Conservation (phyloP, 92 coral and sea anemone species). For the Porites cylindrica region DNA sequence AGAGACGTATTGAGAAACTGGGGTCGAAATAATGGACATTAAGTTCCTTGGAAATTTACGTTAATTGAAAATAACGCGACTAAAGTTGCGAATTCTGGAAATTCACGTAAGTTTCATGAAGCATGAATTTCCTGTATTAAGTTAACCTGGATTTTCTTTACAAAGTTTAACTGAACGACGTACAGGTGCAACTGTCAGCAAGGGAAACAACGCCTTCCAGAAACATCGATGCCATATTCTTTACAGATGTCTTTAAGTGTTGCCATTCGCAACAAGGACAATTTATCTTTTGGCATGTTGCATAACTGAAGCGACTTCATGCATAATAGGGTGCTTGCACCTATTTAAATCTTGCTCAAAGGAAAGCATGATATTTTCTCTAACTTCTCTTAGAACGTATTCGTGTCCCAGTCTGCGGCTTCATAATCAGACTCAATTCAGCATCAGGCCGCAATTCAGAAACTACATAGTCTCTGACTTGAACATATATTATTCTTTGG, state of each 20-base stretch:
- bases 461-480: too few relatives aligned
- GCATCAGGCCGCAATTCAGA: too few relatives aligned
- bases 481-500: too few relatives aligned
- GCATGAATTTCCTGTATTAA: too few relatives aligned
- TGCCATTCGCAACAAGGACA: background rate
- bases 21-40: too few relatives aligned
- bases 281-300: background rate
- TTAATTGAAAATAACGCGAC: too few relatives aligned
- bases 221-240: background rate
- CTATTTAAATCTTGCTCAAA: background rate
- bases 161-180: background rate
- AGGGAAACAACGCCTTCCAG: slow-evolving; percentile 4
- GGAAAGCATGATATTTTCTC: background rate
- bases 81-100: too few relatives aligned
- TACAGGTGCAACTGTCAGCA: background rate
- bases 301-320: background rate
- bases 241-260: background rate
- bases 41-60: too few relatives aligned
- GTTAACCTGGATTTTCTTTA: too few relatives aligned
- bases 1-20: too few relatives aligned
- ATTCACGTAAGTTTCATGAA: too few relatives aligned
- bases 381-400: background rate
- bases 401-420: background rate
- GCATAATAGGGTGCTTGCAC: slow-evolving; percentile 6
- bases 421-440: slow-evolving; percentile 6